These are phyloP conservation scores for Microtus ochrogaster DNA, from an alignment of 2,113 vertebrate species.

Conservation along the genomic window DNA sequence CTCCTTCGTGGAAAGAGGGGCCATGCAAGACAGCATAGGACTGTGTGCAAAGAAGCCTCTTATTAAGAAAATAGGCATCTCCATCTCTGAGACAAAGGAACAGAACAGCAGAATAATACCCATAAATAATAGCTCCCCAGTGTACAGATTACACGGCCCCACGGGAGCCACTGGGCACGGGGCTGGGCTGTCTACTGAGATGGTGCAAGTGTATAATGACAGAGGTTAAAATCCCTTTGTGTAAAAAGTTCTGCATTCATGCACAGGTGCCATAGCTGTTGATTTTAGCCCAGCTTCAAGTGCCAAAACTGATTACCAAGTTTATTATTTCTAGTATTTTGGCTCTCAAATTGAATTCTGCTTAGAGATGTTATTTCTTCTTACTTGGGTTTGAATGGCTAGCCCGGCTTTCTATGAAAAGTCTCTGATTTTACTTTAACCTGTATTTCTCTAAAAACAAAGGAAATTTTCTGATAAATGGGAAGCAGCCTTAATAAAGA, in stretches of 20 bases:
- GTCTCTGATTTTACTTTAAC: conserved; percentile 45
- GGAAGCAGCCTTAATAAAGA: conserved; percentile 20
- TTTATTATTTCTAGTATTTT: conserved; percentile 52
- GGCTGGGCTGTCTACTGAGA: neutral
- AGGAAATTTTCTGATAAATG: conserved; percentile 20
- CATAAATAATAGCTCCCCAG: neutral
- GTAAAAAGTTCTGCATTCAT: conserved; percentile 21
- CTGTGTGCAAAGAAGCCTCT: neutral
- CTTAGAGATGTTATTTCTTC: conserved; percentile 41
- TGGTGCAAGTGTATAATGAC: neutral
- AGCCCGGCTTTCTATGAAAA: conserved; percentile 18
- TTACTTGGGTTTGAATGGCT: conserved; percentile 17
- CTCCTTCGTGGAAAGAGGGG: neutral
- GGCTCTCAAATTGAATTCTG: conserved; percentile 31
- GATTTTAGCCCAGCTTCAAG: conserved; percentile 50
- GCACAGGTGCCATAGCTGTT: neutral
- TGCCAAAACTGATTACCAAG: conserved; percentile 42
- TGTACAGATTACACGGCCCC: neutral
- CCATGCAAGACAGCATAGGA: neutral
- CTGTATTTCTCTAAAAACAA: conserved; percentile 39
- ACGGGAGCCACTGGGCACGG: neutral
- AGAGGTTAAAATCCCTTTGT: conserved; percentile 42
- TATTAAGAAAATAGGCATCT: neutral
- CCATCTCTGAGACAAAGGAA: conserved; percentile 16
- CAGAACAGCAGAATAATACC: neutral